Evolutionary conservation across 2,888 invertebrate genomes (phyloP).

Genomic region (Antitype chi): DNA sequence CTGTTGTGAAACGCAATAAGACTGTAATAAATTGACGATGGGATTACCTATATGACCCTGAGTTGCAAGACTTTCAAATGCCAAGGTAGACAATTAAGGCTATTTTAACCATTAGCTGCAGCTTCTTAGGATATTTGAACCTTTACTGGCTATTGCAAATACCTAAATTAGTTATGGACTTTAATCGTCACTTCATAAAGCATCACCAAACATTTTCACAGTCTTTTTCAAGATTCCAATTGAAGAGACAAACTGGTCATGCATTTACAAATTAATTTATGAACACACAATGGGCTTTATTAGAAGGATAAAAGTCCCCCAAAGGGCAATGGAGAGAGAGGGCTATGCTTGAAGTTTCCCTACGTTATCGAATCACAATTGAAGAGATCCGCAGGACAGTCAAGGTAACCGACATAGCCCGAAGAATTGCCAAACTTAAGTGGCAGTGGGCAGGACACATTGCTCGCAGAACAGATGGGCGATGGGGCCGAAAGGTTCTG

Average conservation of each 20-base stretch:
- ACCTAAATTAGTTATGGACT: background rate
- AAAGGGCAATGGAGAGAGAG: too few relatives aligned
- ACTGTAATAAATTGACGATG: constrained; percentile 12
- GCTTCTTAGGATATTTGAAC: background rate
- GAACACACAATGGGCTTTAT: too few relatives aligned
- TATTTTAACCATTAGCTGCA: constrained; percentile 12
- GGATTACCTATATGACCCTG: constrained; percentile 20
- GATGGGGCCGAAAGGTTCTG: too few relatives aligned
- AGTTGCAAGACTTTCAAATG: constrained; percentile 42
- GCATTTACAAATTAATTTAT: background rate
- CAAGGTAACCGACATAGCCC: too few relatives aligned
- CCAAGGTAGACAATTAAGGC: constrained; percentile 39
- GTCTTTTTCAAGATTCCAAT: background rate
- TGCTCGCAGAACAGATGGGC: too few relatives aligned
- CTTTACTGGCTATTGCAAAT: background rate
- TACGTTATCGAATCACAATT: too few relatives aligned
- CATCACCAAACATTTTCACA: background rate
- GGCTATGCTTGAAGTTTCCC: too few relatives aligned
- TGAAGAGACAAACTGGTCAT: background rate
- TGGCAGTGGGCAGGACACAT: too few relatives aligned
- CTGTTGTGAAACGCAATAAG: constrained; percentile 22
- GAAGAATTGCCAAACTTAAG: too few relatives aligned
- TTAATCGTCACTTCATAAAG: too few relatives aligned
- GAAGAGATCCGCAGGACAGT: too few relatives aligned
- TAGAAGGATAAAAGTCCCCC: too few relatives aligned